These are phyloP conservation scores for Scopus umbretta DNA, from an alignment of 2,113 vertebrate genomes.

Conservation along the genomic window DNA sequence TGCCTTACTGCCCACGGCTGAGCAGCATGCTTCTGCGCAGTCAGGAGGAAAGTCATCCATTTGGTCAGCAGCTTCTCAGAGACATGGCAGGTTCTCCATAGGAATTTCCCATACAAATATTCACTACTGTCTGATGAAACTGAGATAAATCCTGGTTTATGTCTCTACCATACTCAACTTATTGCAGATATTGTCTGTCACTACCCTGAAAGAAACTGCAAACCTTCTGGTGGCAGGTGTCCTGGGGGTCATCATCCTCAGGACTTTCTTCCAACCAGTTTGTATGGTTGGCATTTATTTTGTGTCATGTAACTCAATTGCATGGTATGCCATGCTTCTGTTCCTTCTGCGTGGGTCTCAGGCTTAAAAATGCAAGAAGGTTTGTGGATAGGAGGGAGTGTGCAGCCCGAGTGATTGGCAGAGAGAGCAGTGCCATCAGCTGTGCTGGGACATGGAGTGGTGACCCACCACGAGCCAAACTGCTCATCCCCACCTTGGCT, in stretches of 20 bases:
- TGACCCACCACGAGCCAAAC: neutral
- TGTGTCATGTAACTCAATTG: too few relatives aligned
- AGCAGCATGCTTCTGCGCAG: accelerated
- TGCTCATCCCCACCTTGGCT: neutral
- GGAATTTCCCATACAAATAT: neutral
- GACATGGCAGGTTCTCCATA: accelerated
- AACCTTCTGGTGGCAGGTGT: accelerated
- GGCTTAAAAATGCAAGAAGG: neutral
- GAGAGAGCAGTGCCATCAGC: neutral
- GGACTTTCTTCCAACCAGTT: too few relatives aligned
- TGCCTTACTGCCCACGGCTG: neutral
- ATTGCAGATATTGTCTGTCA: neutral
- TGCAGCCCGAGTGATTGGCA: too few relatives aligned
- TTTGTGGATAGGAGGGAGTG: neutral
- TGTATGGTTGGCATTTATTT: neutral
- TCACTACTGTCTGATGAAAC: neutral
- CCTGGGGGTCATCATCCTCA: neutral
- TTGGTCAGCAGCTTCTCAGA: neutral
- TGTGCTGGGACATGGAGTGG: accelerated
- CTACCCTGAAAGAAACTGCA: too few relatives aligned
- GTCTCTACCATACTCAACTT: neutral
- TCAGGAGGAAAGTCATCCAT: too few relatives aligned
- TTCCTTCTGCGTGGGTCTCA: neutral
- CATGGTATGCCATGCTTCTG: neutral
- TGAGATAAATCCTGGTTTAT: neutral